phyloP scores from a whole-genome alignment of 2,888 invertebrate genomes.

The Cephus sareptanus region DNA sequence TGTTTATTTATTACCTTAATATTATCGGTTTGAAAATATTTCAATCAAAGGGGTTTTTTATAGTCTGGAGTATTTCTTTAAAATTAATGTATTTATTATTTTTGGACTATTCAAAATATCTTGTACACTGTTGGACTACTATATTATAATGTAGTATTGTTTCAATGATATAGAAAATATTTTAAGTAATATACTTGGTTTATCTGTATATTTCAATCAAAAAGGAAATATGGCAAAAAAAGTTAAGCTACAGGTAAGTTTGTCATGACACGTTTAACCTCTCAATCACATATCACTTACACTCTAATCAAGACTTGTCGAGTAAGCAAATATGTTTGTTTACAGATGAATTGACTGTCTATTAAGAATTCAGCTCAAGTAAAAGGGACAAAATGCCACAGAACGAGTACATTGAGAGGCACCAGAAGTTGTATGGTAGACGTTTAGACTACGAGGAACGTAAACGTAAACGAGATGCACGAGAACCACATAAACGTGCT shows the following conservation, averaged over 20 bases:
- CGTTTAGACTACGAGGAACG: constrained; percentile 98
- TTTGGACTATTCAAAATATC: neutral
- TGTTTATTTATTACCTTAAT: neutral
- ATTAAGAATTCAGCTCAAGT: neutral
- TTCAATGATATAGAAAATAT: neutral
- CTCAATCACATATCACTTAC: neutral
- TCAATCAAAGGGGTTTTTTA: neutral
- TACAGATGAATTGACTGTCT: constrained; percentile 2
- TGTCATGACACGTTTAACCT: neutral
- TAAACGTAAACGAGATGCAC: constrained; percentile 94
- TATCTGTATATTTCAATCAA: neutral
- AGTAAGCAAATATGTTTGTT: constrained; percentile 2
- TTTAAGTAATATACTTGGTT: neutral
- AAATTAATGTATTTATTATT: neutral
- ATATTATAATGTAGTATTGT: neutral
- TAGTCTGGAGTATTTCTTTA: neutral
- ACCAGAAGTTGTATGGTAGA: constrained; percentile 95
- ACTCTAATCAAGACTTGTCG: neutral
- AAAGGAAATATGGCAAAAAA: neutral
- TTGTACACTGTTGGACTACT: neutral
- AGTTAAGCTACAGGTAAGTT: neutral
- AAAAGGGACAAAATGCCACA: constrained; percentile 82
- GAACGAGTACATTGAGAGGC: constrained; percentile 99
- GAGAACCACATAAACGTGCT: constrained; percentile 91
- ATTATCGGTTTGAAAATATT: neutral